Conservation (phyloP, 2,888 invertebrate genomes). For the Meghimatium bilineatum region DNA sequence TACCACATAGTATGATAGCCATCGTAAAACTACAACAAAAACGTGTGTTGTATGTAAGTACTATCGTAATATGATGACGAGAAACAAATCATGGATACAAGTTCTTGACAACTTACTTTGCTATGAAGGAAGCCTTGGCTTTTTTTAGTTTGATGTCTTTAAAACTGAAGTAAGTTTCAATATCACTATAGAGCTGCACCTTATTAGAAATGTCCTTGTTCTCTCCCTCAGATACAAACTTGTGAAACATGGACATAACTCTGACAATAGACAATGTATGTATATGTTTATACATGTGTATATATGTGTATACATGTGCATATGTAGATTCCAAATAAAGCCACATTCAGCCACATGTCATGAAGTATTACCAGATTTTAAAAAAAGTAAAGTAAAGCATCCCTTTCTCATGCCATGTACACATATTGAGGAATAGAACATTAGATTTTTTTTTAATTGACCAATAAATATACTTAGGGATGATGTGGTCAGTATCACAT, state of each 20-base stretch:
- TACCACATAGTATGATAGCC: no score
- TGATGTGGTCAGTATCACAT: no score
- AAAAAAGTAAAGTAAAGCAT: no score
- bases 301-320: neutral
- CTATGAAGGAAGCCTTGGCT: constrained; percentile 63
- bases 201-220: constrained; percentile 69
- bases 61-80: no score
- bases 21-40: no score
- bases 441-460: no score
- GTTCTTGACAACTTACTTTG: constrained; percentile 60
- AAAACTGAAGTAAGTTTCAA: constrained; percentile 67
- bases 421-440: no score
- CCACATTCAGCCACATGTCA: no score
- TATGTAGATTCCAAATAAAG: neutral
- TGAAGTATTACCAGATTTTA: no score
- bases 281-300: neutral
- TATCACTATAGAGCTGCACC: constrained; percentile 71
- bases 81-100: neutral
- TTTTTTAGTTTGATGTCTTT: constrained; percentile 69
- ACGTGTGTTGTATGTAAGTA: no score
- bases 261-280: constrained; percentile 55
- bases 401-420: no score
- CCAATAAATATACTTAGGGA: no score
- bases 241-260: constrained; percentile 74
- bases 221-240: constrained; percentile 67